Evolutionary conservation across 2,888 invertebrate species (phyloP), one percentile per base, ranked within the genome.

Genomic region (Podabrus alpinus): DNA sequence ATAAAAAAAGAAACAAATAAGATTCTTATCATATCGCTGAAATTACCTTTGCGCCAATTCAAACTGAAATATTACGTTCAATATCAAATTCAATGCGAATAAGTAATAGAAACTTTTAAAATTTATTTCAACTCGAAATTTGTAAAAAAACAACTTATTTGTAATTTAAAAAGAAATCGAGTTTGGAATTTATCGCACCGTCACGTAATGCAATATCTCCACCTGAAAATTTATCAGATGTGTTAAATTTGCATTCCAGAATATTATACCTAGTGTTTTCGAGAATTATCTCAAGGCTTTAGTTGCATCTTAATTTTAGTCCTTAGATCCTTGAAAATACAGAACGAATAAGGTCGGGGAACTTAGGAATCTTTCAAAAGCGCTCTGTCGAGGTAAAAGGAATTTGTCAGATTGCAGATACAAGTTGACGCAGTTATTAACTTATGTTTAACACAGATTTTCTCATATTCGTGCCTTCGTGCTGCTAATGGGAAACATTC

Each of bases 1-100:
- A n/a, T n/a, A n/a, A 69, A 69, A 21, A 59, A 60, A 66, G 70
- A 67, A 70, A 66, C 69, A 74, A 74, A 74, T 74, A 70, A 70
- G 70, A 70, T 59, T 69, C 66, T 74, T 74, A 74, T 74, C 69
- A 62, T 61, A 67, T 45, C 60, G 19, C 59, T 24, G 66, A 69
- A 74, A 74, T 74, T 70, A 66, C 59, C 21, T 74, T 74, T 70
- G 66, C 62, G n/a, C n/a, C 45, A 45, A 66, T 62, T 68, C 29
- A 45, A 60, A 74, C 67, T 74, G 74, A 74, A 74, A 74, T 74
- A 74, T 74, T 45, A 25, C 29, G 60, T 74, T 61, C 69, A 60
- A 74, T 70, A 72, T 68, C n/a, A 24, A 66, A 21, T 13, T 45
- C n/a, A 45, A 45, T 45, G n/a, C n/a, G n/a, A 45, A n/a, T 45